Percentiles rank a stretch among this genome's conserved stretches.
phyloP scores from a whole-genome alignment of 2,797 vertebrate species.

The Phataginus tetradactyla region DNA sequence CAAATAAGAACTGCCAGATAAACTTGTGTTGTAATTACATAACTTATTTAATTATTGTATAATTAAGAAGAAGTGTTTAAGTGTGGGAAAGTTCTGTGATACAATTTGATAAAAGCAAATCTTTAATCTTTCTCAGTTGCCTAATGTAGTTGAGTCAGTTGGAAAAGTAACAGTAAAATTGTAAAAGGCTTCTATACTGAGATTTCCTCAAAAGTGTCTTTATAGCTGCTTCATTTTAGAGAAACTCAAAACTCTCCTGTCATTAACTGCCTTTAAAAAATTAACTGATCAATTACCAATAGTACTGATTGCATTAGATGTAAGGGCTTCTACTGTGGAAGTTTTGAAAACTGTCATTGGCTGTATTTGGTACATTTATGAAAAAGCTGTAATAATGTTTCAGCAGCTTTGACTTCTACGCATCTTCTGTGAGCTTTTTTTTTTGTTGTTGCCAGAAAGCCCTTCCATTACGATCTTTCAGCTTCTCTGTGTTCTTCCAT shows the following conservation, averaged over 20 bases:
- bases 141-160: neutral
- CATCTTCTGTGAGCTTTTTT: neutral
- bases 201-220: conserved; percentile 19
- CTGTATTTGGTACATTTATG: neutral
- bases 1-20: neutral
- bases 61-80: conserved; percentile 27
- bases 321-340: neutral
- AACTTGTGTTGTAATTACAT: neutral
- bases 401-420: neutral
- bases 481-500: neutral
- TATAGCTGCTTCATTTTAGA: conserved; percentile 4
- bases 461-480: neutral
- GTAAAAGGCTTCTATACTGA: neutral
- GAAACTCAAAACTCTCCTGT: conserved; percentile 13
- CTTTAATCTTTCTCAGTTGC: neutral
- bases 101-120: neutral
- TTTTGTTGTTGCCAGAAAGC: neutral
- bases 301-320: neutral
- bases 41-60: neutral
- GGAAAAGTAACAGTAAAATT: conserved; percentile 15
- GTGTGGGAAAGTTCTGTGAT: neutral
- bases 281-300: neutral
- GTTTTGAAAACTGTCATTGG: neutral
- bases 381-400: neutral
- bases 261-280: conserved; percentile 19